Conservation (phyloP, 2,797 vertebrate genomes). For the Huso huso region DNA sequence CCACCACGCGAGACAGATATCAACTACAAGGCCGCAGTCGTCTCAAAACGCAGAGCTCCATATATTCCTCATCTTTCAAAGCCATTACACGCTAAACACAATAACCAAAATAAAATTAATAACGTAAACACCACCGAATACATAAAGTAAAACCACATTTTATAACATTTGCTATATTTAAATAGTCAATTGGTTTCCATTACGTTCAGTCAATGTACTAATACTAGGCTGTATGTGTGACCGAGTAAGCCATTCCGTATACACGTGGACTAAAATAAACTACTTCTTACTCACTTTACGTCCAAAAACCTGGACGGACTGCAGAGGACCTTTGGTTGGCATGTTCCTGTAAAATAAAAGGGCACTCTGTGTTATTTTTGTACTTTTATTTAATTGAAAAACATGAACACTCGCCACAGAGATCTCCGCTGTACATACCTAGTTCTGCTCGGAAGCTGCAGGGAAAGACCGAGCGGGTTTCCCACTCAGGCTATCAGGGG, state of each 20-base stretch:
- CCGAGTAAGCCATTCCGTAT: background rate
- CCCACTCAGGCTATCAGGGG: slow-evolving; percentile 49
- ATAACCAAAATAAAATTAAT: too few relatives aligned
- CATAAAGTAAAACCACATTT: too few relatives aligned
- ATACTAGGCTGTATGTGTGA: too few relatives aligned
- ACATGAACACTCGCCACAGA: background rate
- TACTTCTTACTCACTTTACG: slow-evolving; percentile 73
- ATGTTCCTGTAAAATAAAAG: slow-evolving; percentile 58
- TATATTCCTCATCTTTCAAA: too few relatives aligned
- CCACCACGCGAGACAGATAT: too few relatives aligned
- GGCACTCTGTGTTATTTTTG: background rate
- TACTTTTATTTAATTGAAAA: background rate
- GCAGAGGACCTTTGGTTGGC: slow-evolving; percentile 88
- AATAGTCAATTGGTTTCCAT: too few relatives aligned
- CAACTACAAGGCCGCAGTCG: too few relatives aligned
- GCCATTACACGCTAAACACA: too few relatives aligned
- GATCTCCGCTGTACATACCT: slow-evolving; percentile 36
- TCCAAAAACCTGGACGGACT: slow-evolving; percentile 94
- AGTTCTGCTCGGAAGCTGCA: slow-evolving; percentile 49
- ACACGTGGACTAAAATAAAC: slow-evolving; percentile 38
- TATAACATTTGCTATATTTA: too few relatives aligned
- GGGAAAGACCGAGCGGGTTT: slow-evolving; percentile 61
- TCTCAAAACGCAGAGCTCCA: too few relatives aligned
- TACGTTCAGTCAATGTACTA: too few relatives aligned
- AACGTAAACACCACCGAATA: too few relatives aligned